Evolutionary conservation across 64 coral and sea anemone genomes (phyloP), one percentile per base, ranked within the genome.

Genomic region (Trachythela sp.): DNA sequence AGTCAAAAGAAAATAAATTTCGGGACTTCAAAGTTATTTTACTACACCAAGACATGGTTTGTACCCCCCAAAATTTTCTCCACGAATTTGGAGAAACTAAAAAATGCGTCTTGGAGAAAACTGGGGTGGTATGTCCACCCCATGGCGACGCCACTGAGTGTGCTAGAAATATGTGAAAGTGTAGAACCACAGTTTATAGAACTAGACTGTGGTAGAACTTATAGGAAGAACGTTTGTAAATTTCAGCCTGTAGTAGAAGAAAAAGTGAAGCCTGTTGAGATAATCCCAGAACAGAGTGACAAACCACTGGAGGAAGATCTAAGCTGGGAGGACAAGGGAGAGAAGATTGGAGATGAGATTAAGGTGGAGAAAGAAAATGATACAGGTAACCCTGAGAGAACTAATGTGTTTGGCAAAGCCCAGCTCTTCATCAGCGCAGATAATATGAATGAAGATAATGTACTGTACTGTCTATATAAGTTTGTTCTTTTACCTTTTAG

Each of bases 281-380:
- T 80, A 18, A 2, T 20, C 8, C 75, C 9, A 35, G 37, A 80
- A 30, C 31, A 80, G 30, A 39, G 31, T 80, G 75, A 80, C 3
- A 80, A 80, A 80, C 75, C 75, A 1, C 20, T 80, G 26, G 75
- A 80, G 2, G 75, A 80, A 80, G 75, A 80, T 22, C 20, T 80
- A 8, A 80, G 75, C 30, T 80, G 75, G 75, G 75, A 80, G 37
- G 75, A 80, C 30, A 80, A 80, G 30, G 75, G 75, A 80, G 75
- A 80, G 75, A 80, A 80, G 17, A 80, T 80, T 80, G 75, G 75
- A 10, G 75, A 80, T 80, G 75, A 80, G 35, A 30, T 80, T 9
- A 80, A 80, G 30, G 20, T 80, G 13, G 75, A 80, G 20, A 64
- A 64, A 64, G 56, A 64, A 64, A 80, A 2, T 36, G 75, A 80